Evolutionary conservation across 2,797 vertebrate genomes (phyloP), one percentile per base, ranked within the genome.

Genomic region (Enteromius afrohamiltoni): DNA sequence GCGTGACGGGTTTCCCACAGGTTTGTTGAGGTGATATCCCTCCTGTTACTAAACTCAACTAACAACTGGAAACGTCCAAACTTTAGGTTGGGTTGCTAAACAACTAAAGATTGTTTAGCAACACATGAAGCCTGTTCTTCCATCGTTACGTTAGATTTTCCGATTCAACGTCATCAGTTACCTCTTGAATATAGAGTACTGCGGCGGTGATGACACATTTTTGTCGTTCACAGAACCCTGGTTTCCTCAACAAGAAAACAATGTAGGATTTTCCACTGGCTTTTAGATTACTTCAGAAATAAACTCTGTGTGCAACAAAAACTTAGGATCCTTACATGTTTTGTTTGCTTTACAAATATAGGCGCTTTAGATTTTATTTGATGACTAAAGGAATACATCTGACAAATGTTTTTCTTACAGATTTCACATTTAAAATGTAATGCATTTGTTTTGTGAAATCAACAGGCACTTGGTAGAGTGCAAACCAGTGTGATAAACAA

Each of bases 1-100:
- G 45, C 13, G 53, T 71, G 68, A 26, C 31, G 45, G 84, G n/a
- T 79, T 79, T 79, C 75, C 55, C 67, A 31, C 74, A 68, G 78
- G 17, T 62, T 49, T 60, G 9, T 60, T 42, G 37, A 60, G 51
- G 31, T 71, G 34, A 53, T 40, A 16, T 13, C 34, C 14, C 29
- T 47, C 26, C 2, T 79, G 9, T 75, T n/a, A 23, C 40, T 55
- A 55, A 55, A 55, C 19, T 55, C 53, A n/a, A 21, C 17, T 21
- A 21, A 53, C 51, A 53, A 55, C 53, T 10, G 53, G 21, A 62
- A 62, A 7, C 14, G 3, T 8, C 29, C 10, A 16, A 64, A 16
- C 60, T 17, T 64, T 17, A 17, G 60, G 26, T 64, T 64, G 60
- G 60, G 60, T 64, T 64, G 60, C 60, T 64, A 17, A 64, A 17